Evolutionary conservation across 2,113 vertebrate genomes (phyloP), one percentile per base, ranked within the genome.

Genomic region (Fregetta grallaria): DNA sequence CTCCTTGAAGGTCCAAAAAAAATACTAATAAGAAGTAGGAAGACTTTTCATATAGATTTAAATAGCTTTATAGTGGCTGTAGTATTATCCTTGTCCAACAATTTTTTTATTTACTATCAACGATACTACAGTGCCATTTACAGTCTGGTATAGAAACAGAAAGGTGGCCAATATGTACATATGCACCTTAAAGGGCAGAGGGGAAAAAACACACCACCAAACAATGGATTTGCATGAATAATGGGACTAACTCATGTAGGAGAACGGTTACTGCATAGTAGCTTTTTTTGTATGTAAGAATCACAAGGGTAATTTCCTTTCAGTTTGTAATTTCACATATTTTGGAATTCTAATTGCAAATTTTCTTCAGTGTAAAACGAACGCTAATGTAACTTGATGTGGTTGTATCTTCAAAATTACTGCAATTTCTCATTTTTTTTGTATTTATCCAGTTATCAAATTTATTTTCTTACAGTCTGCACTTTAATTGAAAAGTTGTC

Each of bases 401-500:
- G 30, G 1, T 61, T 59, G 4, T 65, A 16, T 76, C 8, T 49
- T 77, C 36, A 67, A 13, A 87, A 59, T 42, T 63, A 42, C 68
- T 68, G 7, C 27, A 8, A 2, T 50, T 72, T 65, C 15, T 50
- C 11, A 1, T 17, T 52, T 38, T 71, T 71, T 56, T 61, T 42
- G 1, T 61, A 62, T 88, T 94, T 58, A 85, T 36, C 30, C 42
- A 45, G 2, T 79, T 80, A 23, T 52, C 44, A 68, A 61, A 56
- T 59, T 87, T 87, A 5, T 88, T 96, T 92, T 93, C 76, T 62
- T 81, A 25, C 96, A 99, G 99, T 99, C 66, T 99, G 99, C 74
- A 8, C 92, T 68, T 98, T 99, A 53, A 99, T 99, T 95, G 98
- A 99, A 93, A 99, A 99, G 81, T 73, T 99, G 91, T 99, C 99